These are phyloP conservation scores for Beroe forskalii DNA, from an alignment of 37 sponge, comb jelly and placozoan genomes.

Conservation along the genomic window DNA sequence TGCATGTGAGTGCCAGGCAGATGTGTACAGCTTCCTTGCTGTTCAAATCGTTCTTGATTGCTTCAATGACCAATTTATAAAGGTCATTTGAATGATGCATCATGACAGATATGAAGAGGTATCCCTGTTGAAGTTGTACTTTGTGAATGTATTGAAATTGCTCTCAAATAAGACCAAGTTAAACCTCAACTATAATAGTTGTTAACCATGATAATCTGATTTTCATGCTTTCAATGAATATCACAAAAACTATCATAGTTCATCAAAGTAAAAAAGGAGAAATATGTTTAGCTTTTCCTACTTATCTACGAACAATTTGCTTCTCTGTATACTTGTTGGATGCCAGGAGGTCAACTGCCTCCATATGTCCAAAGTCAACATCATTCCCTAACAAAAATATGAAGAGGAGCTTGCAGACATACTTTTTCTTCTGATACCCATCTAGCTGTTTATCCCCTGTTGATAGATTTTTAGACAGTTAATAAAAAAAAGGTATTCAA, in stretches of 20 bases:
- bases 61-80: conserved; percentile 83
- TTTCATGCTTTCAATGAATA: no score
- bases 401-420: conserved; percentile 95
- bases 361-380: conserved; percentile 94
- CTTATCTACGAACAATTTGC: conserved; percentile 87
- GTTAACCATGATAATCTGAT: no score
- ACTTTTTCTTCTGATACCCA: conserved; percentile 99
- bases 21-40: conserved; percentile 81
- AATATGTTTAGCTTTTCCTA: no score
- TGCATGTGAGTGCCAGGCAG: conserved; percentile 85
- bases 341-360: conserved; percentile 92
- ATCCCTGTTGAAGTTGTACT: conserved; percentile 72
- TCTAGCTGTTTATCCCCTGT: conserved; percentile 85
- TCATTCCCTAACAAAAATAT: conserved; percentile 94
- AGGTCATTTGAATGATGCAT: conserved; percentile 79
- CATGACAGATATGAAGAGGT: conserved; percentile 90
- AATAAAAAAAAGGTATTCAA: no score
- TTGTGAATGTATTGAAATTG: no score
- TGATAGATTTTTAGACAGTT: no score
- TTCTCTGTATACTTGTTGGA: conserved; percentile 88
- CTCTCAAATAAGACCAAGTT: no score
- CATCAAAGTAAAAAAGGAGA: no score
- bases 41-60: conserved; percentile 83
- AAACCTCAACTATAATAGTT: no score
- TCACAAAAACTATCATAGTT: no score